Evolutionary conservation across 2,113 vertebrate genomes (phyloP), one percentile per base, ranked within the genome.

Genomic region (Mirza zaza): DNA sequence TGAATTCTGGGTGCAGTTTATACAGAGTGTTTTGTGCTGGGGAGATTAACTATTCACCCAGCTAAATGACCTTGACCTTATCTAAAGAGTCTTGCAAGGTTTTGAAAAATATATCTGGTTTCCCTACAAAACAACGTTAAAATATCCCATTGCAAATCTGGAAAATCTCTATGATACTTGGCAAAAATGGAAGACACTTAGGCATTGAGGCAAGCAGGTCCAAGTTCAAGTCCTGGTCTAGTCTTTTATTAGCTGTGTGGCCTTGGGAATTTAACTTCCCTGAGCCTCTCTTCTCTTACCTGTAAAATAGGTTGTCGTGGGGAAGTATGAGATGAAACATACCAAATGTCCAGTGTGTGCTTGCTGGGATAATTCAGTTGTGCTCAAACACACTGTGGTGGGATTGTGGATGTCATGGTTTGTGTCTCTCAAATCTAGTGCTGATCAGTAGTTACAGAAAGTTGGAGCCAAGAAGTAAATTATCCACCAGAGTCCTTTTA

Each of bases 321-420:
- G 67, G 79, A 20, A 0, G 7, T 0, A 0, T 27, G n/a, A 7
- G 13, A 11, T 2, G 32, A 36, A 45, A 29, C 14, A 5, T 18
- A 39, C 6, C 1, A 3, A 29, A 36, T 34, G 45, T 2, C 0
- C 15, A 5, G 20, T 0, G 0, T 12, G 87, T 0, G 3, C 67
- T 8, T 4, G 34, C 12, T 14, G 10, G 32, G n/a, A 23, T 8
- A 6, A 11, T 3, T 17, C n/a, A 1, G 25, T 0, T 18, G 89
- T 32, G 20, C 82, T 25, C 39, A 6, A 3, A 29, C 2, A 14
- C 80, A 32, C 13, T 2, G 57, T 1, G 3, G 34, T 42, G 73
- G 34, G 6, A 0, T 0, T 6, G 27, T 29, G 21, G 42, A 10
- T 5, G 11, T 18, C 12, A 3, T 0, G 36, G 50, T 27, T 4